phyloP scores from a whole-genome alignment of 2,113 vertebrate genomes.

The Anser brachyrhynchus region DNA sequence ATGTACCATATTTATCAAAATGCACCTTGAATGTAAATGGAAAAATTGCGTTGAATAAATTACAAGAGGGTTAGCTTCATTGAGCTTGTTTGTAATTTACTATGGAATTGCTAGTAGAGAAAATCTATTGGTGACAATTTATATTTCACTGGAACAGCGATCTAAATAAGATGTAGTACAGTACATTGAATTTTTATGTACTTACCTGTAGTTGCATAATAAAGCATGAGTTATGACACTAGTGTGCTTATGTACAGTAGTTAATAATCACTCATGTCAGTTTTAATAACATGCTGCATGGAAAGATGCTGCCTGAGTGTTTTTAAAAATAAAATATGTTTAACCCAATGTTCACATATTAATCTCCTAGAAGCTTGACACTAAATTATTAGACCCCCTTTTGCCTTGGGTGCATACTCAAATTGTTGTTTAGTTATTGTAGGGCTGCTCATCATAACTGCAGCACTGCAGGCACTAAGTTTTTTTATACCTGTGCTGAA shows the following conservation, averaged over 20 bases:
- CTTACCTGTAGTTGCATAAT: conserved; percentile 46
- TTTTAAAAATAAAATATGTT: conserved; percentile 37
- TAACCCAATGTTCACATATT: conserved; percentile 25
- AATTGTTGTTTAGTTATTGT: conserved; percentile 13
- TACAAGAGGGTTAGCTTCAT: conserved; percentile 35
- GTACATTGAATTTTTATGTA: conserved; percentile 54
- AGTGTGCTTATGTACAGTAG: not conserved
- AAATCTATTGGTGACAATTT: conserved; percentile 22
- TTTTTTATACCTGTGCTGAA: not conserved
- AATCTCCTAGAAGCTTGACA: conserved; percentile 8
- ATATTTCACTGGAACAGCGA: not conserved
- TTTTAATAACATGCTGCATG: conserved; percentile 35
- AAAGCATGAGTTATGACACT: conserved; percentile 35
- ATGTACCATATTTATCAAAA: not conserved
- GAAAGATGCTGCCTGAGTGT: conserved; percentile 3
- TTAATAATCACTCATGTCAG: conserved; percentile 42
- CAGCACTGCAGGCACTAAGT: not conserved
- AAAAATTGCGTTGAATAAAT: conserved; percentile 11
- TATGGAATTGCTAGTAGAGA: not conserved
- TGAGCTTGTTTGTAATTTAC: conserved; percentile 26
- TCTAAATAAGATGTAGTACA: conserved; percentile 52
- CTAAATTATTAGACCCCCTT: conserved; percentile 9
- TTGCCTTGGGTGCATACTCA: not conserved
- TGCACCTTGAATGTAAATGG: conserved; percentile 18
- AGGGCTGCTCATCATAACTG: not conserved